These are phyloP conservation scores for Probosciger aterrimus DNA, from an alignment of 2,113 vertebrate genomes.

Conservation along the genomic window DNA sequence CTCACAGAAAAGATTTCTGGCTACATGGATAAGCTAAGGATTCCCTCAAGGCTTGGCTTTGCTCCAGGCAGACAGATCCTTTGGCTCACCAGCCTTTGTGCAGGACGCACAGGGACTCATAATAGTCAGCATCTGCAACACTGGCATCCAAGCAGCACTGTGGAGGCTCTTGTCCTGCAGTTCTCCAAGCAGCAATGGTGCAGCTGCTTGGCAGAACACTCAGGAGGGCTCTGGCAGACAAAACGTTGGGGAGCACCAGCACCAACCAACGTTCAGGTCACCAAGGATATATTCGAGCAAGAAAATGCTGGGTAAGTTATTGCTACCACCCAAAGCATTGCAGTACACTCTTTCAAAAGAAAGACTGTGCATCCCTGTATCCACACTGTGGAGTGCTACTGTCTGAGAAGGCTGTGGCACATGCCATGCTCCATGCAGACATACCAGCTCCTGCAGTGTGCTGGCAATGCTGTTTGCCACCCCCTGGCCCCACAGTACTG, in stretches of 20 bases:
- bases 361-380: neutral
- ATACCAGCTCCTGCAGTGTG: neutral
- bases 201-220: neutral
- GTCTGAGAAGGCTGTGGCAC: neutral
- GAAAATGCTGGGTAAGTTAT: neutral
- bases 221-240: neutral
- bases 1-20: neutral
- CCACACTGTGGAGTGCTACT: neutral
- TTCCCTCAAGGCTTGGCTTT: neutral
- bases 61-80: neutral
- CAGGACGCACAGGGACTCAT: neutral
- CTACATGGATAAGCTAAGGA: neutral
- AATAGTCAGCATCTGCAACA: neutral
- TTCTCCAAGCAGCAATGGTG: neutral
- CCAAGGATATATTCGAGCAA: neutral
- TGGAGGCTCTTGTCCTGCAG: neutral
- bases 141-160: rapidly evolving
- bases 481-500: neutral
- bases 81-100: neutral
- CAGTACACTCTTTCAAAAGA: neutral
- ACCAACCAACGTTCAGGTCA: neutral
- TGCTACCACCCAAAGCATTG: neutral
- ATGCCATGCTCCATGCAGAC: rapidly evolving
- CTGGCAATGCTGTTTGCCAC: neutral
- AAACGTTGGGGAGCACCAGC: neutral